Evolutionary conservation across 2,113 vertebrate species (phyloP).

Genomic region (Canis aureus): DNA sequence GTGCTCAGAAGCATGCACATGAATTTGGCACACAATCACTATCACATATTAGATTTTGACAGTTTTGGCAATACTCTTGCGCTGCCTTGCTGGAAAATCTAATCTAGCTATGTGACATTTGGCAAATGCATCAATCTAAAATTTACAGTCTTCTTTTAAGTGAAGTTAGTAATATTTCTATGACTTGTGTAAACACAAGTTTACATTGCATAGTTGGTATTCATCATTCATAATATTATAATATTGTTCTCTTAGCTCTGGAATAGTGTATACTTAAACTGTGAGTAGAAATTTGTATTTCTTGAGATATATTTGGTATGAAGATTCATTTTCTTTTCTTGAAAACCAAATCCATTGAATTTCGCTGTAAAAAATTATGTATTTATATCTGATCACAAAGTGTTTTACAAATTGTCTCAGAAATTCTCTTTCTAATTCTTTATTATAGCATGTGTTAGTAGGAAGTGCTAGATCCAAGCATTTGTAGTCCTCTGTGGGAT

Average conservation of each 20-base stretch:
- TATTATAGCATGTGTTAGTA: neutral
- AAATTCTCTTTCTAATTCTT: conserved; percentile 1
- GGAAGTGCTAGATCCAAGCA: neutral
- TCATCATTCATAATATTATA: neutral
- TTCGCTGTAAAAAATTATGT: neutral
- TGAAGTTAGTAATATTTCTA: neutral
- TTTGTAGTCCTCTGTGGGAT: neutral
- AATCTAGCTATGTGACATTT: neutral
- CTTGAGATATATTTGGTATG: neutral
- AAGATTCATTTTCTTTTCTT: neutral
- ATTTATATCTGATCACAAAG: neutral
- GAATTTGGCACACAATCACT: neutral
- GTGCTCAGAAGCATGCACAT: neutral
- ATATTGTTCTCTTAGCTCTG: neutral
- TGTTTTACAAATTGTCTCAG: neutral
- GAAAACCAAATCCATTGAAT: neutral
- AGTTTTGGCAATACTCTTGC: neutral
- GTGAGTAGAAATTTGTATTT: neutral
- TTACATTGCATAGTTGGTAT: neutral
- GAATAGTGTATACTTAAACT: neutral
- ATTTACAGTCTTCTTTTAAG: neutral
- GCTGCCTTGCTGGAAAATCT: neutral
- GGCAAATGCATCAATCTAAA: neutral
- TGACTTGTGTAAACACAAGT: neutral
- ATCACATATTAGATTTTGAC: neutral